Conservation (phyloP, 2,113 vertebrate species). For the Menidia beryllina region DNA sequence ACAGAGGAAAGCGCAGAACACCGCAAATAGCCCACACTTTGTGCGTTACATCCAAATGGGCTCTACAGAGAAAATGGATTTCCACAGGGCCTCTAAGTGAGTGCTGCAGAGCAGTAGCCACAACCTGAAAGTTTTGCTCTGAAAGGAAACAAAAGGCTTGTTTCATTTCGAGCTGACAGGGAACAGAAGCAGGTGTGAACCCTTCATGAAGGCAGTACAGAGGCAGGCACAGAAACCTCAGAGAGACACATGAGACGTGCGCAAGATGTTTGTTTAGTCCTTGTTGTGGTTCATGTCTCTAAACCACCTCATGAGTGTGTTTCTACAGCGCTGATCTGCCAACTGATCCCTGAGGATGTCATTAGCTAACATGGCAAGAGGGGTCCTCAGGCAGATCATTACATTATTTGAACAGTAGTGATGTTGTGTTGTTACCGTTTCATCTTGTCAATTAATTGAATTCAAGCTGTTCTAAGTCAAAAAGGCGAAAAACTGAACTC, state of each 20-base stretch:
- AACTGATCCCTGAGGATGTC: conserved; percentile 31
- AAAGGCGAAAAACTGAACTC: too few relatives aligned
- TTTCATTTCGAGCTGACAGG: conserved; percentile 43
- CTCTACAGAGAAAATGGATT: neutral
- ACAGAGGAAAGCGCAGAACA: neutral
- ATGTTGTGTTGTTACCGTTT: neutral
- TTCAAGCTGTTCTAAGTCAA: neutral
- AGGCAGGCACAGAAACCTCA: conserved; percentile 73
- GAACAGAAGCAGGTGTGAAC: conserved; percentile 65
- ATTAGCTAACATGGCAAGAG: conserved; percentile 1
- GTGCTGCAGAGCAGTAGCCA: neutral
- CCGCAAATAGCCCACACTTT: neutral
- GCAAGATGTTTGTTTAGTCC: conserved; percentile 73
- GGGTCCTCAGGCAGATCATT: neutral
- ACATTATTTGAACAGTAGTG: neutral
- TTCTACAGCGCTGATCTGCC: conserved; percentile 21
- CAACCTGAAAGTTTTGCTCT: conserved; percentile 12
- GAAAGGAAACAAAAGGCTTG: conserved; percentile 31
- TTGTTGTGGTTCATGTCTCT: conserved; percentile 77
- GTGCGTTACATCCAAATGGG: neutral
- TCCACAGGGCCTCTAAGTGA: neutral
- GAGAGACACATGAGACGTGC: conserved; percentile 73
- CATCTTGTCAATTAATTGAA: neutral
- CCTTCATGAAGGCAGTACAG: conserved; percentile 57
- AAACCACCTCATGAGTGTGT: conserved; percentile 62